A percentile compares a stretch with the other conserved stretches of the same genome.
These are phyloP conservation scores for Metopia argyrocephala DNA, from an alignment of 2,888 invertebrate species.

Conservation along the genomic window DNA sequence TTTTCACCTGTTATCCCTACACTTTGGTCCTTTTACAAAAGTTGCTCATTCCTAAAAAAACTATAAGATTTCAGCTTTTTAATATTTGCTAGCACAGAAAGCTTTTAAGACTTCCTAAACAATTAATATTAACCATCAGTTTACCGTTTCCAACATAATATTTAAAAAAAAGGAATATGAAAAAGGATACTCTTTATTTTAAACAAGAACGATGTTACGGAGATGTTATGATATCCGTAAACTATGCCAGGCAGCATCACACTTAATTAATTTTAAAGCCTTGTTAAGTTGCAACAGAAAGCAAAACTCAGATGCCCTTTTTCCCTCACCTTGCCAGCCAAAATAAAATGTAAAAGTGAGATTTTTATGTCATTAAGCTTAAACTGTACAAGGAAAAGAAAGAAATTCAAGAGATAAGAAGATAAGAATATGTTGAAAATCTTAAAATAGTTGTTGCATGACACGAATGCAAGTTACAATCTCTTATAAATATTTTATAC, in stretches of 20 bases:
- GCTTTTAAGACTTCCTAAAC: constrained; percentile 54
- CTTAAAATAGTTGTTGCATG: background rate
- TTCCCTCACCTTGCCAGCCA: constrained; percentile 16
- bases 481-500: background rate
- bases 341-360: constrained; percentile 36
- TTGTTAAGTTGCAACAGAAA: background rate
- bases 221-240: background rate
- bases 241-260: constrained; percentile 5
- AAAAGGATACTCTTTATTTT: background rate
- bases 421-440: background rate
- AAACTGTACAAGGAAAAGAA: constrained; percentile 1
- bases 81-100: constrained; percentile 5
- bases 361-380: constrained; percentile 46
- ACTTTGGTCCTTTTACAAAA: background rate
- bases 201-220: background rate
- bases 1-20: background rate
- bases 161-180: background rate
- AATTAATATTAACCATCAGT: constrained; percentile 36
- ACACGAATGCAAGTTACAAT: background rate
- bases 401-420: background rate
- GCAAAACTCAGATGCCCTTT: background rate
- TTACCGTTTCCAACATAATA: constrained; percentile 4
- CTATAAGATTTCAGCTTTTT: background rate
- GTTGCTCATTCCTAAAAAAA: background rate
- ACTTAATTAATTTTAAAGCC: constrained; percentile 49